Evolutionary conservation across 2,113 vertebrate genomes (phyloP), one percentile per base, ranked within the genome.

Genomic region (Peromyscus leucopus): DNA sequence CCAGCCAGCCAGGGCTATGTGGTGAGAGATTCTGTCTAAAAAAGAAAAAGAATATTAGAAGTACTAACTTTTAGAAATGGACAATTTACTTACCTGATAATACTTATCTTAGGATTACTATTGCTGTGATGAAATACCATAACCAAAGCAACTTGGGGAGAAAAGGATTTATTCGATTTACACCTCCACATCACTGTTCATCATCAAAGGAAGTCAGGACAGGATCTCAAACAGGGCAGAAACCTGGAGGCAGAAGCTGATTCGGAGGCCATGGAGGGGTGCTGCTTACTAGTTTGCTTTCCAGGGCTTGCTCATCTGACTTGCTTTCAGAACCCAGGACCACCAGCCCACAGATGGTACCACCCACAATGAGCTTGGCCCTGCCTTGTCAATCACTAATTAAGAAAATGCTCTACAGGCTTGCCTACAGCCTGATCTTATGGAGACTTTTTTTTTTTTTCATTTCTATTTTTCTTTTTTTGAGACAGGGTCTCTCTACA

Each of bases 41-140:
- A 80, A 21, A 36, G 17, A 57, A 80, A 36, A 57, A 79, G 76
- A 55, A 88, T 95, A 88, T 88, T 46, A n/a, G 5, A 75, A 39
- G 57, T 61, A 42, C 80, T 92, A 48, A 75, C 59, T 69, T 95
- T 88, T 90, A 31, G 51, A 96, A 92, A 80, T 61, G 7, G 8
- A 74, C 46, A 87, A 22, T 51, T 79, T 85, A 61, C 48, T 89
- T 57, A 57, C 10, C 51, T n/a, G 6, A 15, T 85, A 42, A 85
- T 67, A 67, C 71, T 80, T 55, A 55, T 9, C 13, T 55, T 57
- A 80, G 31, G 31, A 1, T 55, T 55, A 21, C 9, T 55, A 2
- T 80, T 80, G 48, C 31, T 36, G 31, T n/a, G 79, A 57, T 57
- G 51, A n/a, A 57, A 51, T 2, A 82, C 51, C 31, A 19, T 57